Base-by-base conservation (phyloP, 2,888 invertebrate genomes). In the Noctua janthe region DNA sequence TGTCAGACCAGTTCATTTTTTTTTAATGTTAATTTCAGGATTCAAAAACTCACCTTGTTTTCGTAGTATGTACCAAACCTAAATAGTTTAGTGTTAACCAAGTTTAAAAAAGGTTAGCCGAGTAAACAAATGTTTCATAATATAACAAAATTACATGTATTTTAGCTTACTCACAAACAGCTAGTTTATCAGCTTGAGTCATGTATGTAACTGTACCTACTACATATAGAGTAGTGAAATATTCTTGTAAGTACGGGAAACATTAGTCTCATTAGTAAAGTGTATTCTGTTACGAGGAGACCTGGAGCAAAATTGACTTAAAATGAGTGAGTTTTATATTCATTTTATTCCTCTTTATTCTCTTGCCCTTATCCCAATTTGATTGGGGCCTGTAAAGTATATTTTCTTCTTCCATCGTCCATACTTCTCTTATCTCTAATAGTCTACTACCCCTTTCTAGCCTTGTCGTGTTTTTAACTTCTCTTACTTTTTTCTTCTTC, bases 251-350 rank as follows among this genome's bases (percentile, higher is more conserved):
- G 49, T 4, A 49, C 39, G 54, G 49, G 17, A 39, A 54, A 20
- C 1, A 69, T 47, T n/a, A 49, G 29, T 17, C 15, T 56, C 29
- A 82, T 29, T 79, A 17, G 29, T 72, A 15, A 13, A 17, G 39
- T 39, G 82, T 56, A 15, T 66, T 56, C 47, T 7, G 47, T 56
- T 6, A 13, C 0, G 39, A 23, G 54, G 23, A 72, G 72, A 80
- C 35, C 7, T n/a, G 11, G 11, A 20, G n/a, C 8, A 15, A 51
- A 20, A 23, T 64, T 47, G 29, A 10, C 10, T 17, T 2, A 35
- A 17, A 39, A 80, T 79, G 81, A 54, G 51, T 81, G 71, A 81
- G 79, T 79, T 47, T 29, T 66, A 11, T 17, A 17, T 64, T 20
- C 39, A 20, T 1, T 39, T 39, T 66, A 64, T 20, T 29, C 29